These are phyloP conservation scores for Tonatia bakeri DNA, from an alignment of 2,113 vertebrate species.

Conservation along the genomic window DNA sequence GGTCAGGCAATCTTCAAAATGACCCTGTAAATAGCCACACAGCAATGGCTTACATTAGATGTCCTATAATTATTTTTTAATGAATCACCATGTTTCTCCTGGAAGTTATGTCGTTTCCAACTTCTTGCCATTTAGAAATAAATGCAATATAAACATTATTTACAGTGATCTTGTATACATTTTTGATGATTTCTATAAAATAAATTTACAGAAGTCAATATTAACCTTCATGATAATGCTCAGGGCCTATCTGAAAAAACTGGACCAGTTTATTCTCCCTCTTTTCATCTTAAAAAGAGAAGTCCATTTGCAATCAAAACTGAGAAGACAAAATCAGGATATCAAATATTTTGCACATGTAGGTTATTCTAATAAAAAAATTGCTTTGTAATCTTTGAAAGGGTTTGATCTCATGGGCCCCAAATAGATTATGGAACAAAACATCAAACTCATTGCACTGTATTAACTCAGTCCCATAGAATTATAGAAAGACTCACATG, in stretches of 20 bases:
- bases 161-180: neutral
- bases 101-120: neutral
- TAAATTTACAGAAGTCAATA: neutral
- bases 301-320: neutral
- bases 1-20: neutral
- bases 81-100: neutral
- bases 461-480: neutral
- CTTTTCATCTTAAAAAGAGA: neutral
- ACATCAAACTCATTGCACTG: neutral
- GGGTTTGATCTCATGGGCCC: neutral
- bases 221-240: neutral
- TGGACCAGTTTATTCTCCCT: neutral
- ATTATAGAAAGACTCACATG: neutral
- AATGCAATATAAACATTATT: neutral
- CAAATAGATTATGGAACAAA: neutral
- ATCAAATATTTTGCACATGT: neutral
- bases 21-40: neutral
- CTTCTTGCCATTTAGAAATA: neutral
- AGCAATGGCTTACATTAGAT: neutral
- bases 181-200: neutral
- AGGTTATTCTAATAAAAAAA: neutral
- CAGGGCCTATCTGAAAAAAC: neutral
- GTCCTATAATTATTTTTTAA: neutral
- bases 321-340: neutral
- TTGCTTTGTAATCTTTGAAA: neutral